These are phyloP conservation scores for Chlamydotis undulata DNA, from an alignment of 2,113 vertebrate species.

Conservation along the genomic window DNA sequence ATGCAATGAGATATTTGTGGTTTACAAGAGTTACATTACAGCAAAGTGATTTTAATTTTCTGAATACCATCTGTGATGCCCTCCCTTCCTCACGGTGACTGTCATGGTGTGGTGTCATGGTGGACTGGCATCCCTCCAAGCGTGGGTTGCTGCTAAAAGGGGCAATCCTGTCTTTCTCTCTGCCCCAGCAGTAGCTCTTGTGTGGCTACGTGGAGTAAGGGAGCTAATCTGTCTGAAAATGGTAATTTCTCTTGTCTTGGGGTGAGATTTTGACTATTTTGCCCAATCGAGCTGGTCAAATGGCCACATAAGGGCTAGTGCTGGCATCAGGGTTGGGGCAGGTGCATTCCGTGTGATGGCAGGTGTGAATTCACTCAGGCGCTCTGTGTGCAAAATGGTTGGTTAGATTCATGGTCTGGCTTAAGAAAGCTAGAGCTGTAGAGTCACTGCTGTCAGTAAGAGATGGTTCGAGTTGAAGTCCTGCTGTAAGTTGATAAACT, in stretches of 20 bases:
- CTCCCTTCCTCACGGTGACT: not conserved
- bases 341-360: not conserved
- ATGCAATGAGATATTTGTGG: not conserved
- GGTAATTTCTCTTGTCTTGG: not conserved
- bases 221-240: not conserved
- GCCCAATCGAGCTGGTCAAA: not conserved
- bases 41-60: not conserved
- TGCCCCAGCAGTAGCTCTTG: not conserved
- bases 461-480: not conserved
- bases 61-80: not conserved
- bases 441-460: not conserved
- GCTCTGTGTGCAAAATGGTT: not conserved
- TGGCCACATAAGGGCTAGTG: rapidly evolving
- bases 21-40: not conserved
- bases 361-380: not conserved
- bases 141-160: not conserved
- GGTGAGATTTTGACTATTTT: not conserved
- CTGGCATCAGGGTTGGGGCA: not conserved
- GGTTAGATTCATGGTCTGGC: not conserved
- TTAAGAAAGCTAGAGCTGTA: not conserved
- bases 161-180: not conserved
- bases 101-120: rapidly evolving
- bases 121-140: not conserved
- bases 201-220: not conserved
- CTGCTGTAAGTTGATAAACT: not conserved